Base-by-base conservation (phyloP, 2,888 invertebrate genomes). In the Stenurella melanura region DNA sequence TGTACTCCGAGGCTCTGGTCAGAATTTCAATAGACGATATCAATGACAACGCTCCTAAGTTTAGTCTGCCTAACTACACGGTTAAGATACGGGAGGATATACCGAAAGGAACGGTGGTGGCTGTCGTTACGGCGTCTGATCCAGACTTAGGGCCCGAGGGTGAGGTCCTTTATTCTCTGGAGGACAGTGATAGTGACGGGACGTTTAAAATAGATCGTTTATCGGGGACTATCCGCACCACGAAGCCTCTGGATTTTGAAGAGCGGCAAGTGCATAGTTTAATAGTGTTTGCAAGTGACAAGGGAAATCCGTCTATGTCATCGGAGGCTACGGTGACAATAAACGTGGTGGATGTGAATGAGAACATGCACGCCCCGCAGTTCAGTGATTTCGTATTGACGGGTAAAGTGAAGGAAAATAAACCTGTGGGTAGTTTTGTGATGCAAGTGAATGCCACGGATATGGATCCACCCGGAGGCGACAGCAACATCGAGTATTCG, bases 291-390 rank as follows among this genome's bases (percentile, higher is more conserved):
- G 98, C 97, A 0, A 93, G 93, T 64, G 98, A 98, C 90, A 93
- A 94, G 42, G 98, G 98, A 0, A 93, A 93, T 74, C 97, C 97
- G 0, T 92, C 96, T 5, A 90, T 97, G 80, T 93, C 94, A 78
- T 93, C 96, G 0, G 95, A 95, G 86, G 94, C 96, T 76, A 93
- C 94, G 77, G 93, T 98, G 50, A 93, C 95, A 70, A 93, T 98
- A 72, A 96, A 97, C 90, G 93, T 97, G 78, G 95, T 96, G 82
- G 98, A 98, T 90, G 98, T 98, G 18, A 97, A 98, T 90, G 98
- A 98, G 90, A 98, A 98, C 90, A 91, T 94, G 74, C 93, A 94
- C 89, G 92, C 96, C 72, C 97, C 98, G 0, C 91, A 91, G 81
- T 98, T 98, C 89, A 92, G 92, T 71, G 96, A 96, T 88, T 95